Evolutionary conservation across 2,888 invertebrate genomes (phyloP).

Genomic region (Dynastes hyllus): DNA sequence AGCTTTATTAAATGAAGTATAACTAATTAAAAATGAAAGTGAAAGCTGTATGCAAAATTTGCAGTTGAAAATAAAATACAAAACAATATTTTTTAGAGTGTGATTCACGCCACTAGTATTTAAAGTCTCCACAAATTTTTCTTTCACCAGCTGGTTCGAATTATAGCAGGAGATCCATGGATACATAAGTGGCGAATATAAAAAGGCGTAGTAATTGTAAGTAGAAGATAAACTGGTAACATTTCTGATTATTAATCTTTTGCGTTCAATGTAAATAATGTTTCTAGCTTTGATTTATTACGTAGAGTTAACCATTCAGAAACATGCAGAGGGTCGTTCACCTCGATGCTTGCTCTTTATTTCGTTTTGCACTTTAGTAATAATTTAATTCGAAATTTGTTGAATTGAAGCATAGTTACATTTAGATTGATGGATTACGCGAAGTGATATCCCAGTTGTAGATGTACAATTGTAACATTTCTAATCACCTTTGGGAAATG

Average conservation of each 20-base stretch:
- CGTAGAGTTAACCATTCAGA: slow-evolving; percentile 9
- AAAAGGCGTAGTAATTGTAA: background rate
- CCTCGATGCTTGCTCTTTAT: slow-evolving; percentile 8
- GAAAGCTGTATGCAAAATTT: slow-evolving; percentile 30
- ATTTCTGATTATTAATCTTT: background rate
- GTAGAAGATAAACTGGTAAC: too few species aligned
- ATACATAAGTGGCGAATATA: background rate
- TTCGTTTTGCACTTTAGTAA: slow-evolving; percentile 15
- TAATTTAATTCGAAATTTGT: slow-evolving; percentile 18
- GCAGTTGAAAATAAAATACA: slow-evolving; percentile 10
- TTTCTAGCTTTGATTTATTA: slow-evolving; percentile 18
- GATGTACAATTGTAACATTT: too few species aligned
- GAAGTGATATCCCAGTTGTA: too few species aligned
- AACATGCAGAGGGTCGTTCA: background rate
- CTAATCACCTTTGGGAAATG: too few species aligned
- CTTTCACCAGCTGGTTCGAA: too few species aligned
- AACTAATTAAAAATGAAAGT: slow-evolving; percentile 42
- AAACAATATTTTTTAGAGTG: background rate
- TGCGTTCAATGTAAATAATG: background rate
- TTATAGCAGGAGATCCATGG: background rate
- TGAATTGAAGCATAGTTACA: background rate
- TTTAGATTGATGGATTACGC: background rate
- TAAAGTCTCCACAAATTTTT: slow-evolving; percentile 10
- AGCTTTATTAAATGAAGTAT: slow-evolving; percentile 29
- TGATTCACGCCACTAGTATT: slow-evolving; percentile 6